Evolutionary conservation across 37 sponge, comb jelly and placozoan genomes (phyloP).

Genomic region (Theonella swinhoei): DNA sequence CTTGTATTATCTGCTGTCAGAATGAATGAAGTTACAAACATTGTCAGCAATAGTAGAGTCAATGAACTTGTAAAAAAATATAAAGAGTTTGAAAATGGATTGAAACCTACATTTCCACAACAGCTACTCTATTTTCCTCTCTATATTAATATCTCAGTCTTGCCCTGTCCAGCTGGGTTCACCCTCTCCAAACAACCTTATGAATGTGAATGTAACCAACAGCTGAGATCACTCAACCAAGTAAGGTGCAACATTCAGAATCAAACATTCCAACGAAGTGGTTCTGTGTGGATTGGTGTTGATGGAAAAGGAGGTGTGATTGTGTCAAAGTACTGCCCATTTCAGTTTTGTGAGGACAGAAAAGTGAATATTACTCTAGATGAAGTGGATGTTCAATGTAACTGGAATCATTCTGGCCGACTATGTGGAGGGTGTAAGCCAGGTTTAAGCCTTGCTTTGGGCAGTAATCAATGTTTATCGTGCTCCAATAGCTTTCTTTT

Average conservation of each 20-base stretch:
- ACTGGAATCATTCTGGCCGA: neutral
- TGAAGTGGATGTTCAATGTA: neutral
- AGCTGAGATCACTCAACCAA: neutral
- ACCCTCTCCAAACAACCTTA: neutral
- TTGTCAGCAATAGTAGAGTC: neutral
- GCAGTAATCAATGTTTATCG: neutral
- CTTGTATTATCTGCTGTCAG: neutral
- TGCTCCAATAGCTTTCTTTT: constrained; percentile 11
- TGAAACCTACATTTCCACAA: neutral
- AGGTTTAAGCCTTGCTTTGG: neutral
- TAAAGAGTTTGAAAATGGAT: neutral
- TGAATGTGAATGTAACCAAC: neutral
- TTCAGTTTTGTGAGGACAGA: constrained; percentile 4
- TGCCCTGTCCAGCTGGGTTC: constrained; percentile 9
- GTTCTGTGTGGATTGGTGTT: neutral
- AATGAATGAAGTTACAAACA: neutral
- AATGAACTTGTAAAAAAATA: too few species aligned
- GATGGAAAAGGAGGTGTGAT: neutral
- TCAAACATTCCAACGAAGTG: neutral
- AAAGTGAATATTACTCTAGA: neutral
- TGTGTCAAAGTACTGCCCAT: neutral
- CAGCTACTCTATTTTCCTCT: neutral
- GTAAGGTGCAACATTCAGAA: neutral
- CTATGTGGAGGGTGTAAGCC: constrained; percentile 7
- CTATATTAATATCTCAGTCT: neutral